Percentiles rank a stretch among this genome's conserved stretches.
Evolutionary conservation across 2,113 vertebrate genomes (phyloP).

Genomic region (Ursus arctos): DNA sequence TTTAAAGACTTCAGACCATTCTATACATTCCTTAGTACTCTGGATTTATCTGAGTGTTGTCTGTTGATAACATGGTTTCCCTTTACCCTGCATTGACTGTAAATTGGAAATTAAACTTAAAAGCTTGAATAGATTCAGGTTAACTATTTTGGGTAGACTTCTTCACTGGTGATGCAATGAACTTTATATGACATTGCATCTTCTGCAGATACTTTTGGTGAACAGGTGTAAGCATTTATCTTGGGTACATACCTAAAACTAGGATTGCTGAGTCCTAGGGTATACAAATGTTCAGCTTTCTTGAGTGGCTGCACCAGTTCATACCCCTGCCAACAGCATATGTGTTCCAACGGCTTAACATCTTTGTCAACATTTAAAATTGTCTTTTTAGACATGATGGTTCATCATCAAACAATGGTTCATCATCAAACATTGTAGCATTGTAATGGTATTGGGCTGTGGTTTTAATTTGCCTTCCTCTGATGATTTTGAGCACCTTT

Average conservation of each 20-base stretch:
- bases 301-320: neutral
- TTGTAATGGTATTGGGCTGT: neutral
- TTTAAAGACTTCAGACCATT: neutral
- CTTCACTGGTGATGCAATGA: neutral
- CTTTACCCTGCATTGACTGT: neutral
- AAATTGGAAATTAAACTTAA: neutral
- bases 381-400: neutral
- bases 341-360: neutral
- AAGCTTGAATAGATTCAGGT: neutral
- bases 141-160: neutral
- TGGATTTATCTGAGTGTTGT: neutral
- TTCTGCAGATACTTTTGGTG: neutral
- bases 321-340: neutral
- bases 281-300: neutral
- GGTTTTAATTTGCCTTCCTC: neutral
- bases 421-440: neutral
- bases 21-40: neutral
- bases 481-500: neutral
- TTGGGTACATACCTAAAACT: neutral
- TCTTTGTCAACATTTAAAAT: neutral
- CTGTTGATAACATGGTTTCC: neutral
- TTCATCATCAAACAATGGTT: no score
- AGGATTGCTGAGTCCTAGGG: neutral
- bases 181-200: neutral
- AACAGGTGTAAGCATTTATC: neutral